Conservation (phyloP, 2,888 invertebrate species). For the Fragum whitleyi region DNA sequence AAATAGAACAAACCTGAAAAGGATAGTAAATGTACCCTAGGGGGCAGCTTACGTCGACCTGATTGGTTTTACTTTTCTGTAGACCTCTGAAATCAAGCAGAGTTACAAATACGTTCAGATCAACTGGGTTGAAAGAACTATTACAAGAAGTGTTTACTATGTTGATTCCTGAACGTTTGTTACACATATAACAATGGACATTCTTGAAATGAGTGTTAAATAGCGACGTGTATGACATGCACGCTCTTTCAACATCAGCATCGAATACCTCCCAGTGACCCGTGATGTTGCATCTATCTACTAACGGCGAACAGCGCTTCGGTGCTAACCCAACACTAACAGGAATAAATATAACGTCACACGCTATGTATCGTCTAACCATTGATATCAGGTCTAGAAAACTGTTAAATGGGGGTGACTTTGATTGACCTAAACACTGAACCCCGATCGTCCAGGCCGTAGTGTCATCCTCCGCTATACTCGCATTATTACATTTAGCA, state of each 20-base stretch:
- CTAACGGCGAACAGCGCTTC: neutral
- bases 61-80: neutral
- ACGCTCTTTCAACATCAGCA: neutral
- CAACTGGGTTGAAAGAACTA: neutral
- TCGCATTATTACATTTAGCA: conserved; percentile 14
- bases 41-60: neutral
- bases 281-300: conserved; percentile 25
- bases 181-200: conserved; percentile 29
- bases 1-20: conserved; percentile 5
- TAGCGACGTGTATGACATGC: conserved; percentile 26
- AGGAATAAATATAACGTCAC: neutral
- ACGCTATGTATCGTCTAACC: neutral
- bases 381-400: neutral
- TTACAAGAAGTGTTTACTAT: neutral
- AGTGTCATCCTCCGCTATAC: neutral
- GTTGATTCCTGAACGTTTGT: neutral
- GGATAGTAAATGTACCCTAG: neutral
- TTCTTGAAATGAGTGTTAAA: neutral
- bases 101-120: conserved; percentile 16
- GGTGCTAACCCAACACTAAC: neutral
- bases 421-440: neutral
- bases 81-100: conserved; percentile 21
- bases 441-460: conserved; percentile 10
- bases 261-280: conserved; percentile 6
- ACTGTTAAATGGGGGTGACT: neutral